Percentiles rank a stretch among this genome's conserved stretches.
Evolutionary conservation across 2,888 invertebrate species (phyloP).

Genomic region (Cephus sareptanus): DNA sequence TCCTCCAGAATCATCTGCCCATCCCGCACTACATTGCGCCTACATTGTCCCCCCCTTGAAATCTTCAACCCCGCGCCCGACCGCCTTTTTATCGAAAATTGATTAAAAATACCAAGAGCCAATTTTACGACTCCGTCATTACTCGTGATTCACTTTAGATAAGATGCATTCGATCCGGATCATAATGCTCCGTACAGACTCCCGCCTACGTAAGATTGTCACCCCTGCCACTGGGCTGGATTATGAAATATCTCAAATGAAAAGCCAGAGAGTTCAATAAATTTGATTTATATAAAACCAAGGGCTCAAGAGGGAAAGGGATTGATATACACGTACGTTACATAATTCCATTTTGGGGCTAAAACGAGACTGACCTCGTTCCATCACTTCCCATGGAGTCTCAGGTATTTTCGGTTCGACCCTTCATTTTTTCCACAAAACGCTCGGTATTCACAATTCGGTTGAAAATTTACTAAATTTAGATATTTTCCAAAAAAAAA

Average conservation of each 20-base stretch:
- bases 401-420: no score
- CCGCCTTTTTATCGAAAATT: neutral
- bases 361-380: no score
- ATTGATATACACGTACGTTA: neutral
- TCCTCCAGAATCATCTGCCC: neutral
- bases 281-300: neutral
- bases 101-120: slow-evolving; percentile 3
- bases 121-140: neutral
- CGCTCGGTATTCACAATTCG: no score
- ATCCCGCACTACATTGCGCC: neutral
- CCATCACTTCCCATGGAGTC: no score
- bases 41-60: neutral
- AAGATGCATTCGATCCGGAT: neutral
- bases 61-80: neutral
- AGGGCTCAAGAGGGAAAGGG: no score
- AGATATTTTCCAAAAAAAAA: no score
- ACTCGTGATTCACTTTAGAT: neutral
- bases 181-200: neutral
- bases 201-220: neutral
- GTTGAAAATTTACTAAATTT: no score
- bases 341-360: neutral
- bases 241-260: neutral
- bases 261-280: neutral
- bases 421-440: no score
- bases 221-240: neutral